Conservation (phyloP, 2,888 invertebrate genomes). For the Anthophora plumipes region DNA sequence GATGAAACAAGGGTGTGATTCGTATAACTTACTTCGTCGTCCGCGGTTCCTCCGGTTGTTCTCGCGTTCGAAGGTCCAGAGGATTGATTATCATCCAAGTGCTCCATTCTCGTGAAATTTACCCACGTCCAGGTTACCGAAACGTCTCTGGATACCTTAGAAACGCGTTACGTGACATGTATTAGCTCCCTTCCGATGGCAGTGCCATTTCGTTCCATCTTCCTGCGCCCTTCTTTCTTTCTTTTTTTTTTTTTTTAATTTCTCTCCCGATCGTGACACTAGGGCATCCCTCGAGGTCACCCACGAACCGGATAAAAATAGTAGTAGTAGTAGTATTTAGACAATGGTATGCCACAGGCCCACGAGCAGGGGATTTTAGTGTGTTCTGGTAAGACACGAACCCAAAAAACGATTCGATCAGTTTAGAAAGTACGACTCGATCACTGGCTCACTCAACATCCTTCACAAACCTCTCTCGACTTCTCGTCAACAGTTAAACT, state of each 20-base stretch:
- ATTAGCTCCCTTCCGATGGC: conserved; percentile 67
- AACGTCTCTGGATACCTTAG: conserved; percentile 77
- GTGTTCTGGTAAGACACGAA: conserved; percentile 46
- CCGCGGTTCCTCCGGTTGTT: conserved; percentile 50
- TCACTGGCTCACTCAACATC: conserved; percentile 34
- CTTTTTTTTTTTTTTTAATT: conserved; percentile 1
- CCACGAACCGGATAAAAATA: conserved; percentile 20
- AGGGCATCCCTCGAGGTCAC: background rate
- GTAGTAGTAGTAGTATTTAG: conserved; percentile 41
- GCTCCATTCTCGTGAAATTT: conserved; percentile 75
- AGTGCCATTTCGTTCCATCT: conserved; percentile 61
- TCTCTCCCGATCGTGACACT: conserved; percentile 16
- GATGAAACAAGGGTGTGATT: background rate
- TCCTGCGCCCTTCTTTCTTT: conserved; percentile 35
- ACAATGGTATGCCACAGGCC: conserved; percentile 22
- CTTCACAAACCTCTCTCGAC: conserved; percentile 3
- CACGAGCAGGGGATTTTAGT: conserved; percentile 16
- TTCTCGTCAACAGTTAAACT: background rate
- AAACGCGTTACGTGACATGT: conserved; percentile 77
- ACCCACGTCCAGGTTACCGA: conserved; percentile 54
- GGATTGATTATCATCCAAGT: conserved; percentile 73
- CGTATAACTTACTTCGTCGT: conserved; percentile 78
- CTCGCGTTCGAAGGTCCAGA: conserved; percentile 63
- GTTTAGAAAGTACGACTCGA: conserved; percentile 15
- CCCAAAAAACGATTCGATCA: conserved; percentile 38